Conservation (phyloP, 2,113 vertebrate species). For the Chrysochloris asiatica region DNA sequence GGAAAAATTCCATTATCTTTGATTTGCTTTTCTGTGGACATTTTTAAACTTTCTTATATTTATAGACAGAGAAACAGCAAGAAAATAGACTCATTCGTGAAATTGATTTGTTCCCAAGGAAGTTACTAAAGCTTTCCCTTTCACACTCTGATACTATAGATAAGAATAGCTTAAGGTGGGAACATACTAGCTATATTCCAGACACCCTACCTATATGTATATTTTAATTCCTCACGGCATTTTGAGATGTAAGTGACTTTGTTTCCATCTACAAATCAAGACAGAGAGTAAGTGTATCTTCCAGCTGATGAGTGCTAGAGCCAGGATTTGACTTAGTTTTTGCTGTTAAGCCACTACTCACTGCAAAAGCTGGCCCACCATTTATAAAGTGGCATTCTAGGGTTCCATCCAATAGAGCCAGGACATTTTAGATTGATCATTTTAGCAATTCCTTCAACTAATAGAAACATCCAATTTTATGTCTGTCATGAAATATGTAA, state of each 20-base stretch:
- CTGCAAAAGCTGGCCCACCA: neutral
- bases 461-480: neutral
- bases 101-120: neutral
- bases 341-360: neutral
- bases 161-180: neutral
- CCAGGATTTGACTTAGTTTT: neutral
- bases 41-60: no score
- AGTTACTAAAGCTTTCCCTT: neutral
- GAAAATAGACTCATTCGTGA: conserved; percentile 30
- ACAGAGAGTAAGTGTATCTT: neutral
- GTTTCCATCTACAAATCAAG: neutral
- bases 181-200: neutral
- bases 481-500: neutral
- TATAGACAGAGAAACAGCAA: neutral
- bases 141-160: neutral
- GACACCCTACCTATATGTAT: neutral
- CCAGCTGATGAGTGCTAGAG: neutral
- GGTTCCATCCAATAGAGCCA: no score
- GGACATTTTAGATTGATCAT: neutral
- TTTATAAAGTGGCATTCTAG: no score
- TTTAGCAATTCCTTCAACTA: neutral
- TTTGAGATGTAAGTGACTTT: neutral
- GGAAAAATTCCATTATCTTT: no score
- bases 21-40: no score
- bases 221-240: no score